Conservation (phyloP, 2,797 vertebrate species). For the Picus viridis region DNA sequence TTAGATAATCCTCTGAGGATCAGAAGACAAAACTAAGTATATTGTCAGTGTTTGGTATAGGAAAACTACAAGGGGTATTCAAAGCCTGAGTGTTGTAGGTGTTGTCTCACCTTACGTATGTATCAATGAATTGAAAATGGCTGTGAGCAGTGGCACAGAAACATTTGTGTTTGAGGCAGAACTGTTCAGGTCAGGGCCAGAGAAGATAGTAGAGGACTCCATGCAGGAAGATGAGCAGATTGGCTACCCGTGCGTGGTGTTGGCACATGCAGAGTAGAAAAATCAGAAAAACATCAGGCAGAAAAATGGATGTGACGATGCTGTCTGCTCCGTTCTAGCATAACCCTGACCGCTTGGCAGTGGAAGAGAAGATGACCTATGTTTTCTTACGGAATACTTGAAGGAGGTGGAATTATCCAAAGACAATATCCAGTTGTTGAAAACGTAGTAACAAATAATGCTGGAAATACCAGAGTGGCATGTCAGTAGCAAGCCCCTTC, state of each 20-base stretch:
- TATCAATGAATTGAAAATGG: background rate
- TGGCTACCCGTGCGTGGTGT: background rate
- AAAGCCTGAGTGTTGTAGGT: background rate
- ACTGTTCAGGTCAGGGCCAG: background rate
- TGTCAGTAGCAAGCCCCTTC: background rate
- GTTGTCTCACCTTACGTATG: background rate
- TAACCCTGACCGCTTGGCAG: background rate
- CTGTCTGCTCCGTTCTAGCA: background rate
- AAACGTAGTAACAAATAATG: background rate
- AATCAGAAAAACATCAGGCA: accelerated
- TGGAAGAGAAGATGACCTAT: background rate
- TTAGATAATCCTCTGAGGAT: background rate
- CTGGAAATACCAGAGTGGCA: background rate
- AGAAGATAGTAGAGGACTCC: background rate
- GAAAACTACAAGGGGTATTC: background rate
- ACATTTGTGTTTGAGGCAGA: background rate
- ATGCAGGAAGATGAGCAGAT: background rate
- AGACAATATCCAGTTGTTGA: background rate
- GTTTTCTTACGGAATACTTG: background rate
- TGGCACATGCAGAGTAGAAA: background rate
- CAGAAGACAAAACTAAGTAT: background rate
- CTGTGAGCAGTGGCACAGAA: background rate
- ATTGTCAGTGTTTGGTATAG: background rate
- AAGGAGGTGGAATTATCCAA: background rate
- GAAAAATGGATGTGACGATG: background rate